phyloP scores from a whole-genome alignment of 1,140 invertebrate species.

The Ostrea edulis region DNA sequence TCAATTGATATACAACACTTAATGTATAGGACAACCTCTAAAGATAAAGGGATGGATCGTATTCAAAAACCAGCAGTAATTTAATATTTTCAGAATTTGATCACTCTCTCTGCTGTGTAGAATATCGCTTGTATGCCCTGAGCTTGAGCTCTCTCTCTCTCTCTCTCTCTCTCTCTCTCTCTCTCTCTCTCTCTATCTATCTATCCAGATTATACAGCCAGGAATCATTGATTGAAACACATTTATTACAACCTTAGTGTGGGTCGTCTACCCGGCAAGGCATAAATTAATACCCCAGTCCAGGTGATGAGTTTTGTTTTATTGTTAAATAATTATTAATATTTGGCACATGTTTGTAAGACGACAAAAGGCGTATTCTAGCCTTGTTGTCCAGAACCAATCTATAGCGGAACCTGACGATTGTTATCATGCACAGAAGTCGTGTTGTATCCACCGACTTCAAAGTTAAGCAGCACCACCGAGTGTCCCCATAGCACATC shows the following conservation, averaged over 20 bases:
- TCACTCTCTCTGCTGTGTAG: too few species aligned
- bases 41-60: too few species aligned
- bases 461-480: background rate
- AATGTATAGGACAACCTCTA: too few species aligned
- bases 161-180: conserved; percentile 38
- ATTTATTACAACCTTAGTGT: background rate
- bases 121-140: background rate
- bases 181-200: conserved; percentile 41
- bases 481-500: background rate
- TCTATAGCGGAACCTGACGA: background rate
- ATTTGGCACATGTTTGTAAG: conserved; percentile 27
- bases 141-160: background rate
- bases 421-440: background rate
- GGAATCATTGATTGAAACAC: background rate
- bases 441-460: background rate
- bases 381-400: background rate
- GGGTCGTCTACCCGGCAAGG: background rate
- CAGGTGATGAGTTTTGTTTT: background rate
- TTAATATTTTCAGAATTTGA: too few species aligned
- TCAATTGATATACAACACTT: too few species aligned
- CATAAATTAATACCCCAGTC: background rate
- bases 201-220: background rate
- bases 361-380: background rate
- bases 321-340: conserved; percentile 23
- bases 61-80: too few species aligned